Evolutionary conservation across 2,113 vertebrate genomes (phyloP), one percentile per base, ranked within the genome.

Genomic region (Tyto alba): DNA sequence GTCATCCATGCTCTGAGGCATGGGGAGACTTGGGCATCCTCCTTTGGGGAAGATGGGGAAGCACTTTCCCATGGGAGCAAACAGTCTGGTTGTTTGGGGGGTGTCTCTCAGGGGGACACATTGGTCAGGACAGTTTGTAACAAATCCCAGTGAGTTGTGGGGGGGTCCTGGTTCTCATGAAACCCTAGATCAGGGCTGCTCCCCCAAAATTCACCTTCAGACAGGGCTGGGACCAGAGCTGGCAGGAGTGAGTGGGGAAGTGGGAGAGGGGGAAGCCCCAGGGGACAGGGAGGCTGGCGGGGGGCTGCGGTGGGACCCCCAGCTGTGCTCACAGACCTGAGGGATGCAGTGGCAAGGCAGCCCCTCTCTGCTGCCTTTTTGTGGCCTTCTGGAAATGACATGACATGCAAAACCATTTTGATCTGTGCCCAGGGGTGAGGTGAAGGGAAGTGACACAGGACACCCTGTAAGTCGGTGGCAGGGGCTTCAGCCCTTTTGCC

Each of bases 1-100:
- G 36, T 10, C 19, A 7, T 34, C 16, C 3, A 2, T 57, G 68
- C 30, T 11, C n/a, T 5, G 4, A 7, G 23, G 11, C 4, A 7
- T 1, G 5, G 26, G 12, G 43, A 11, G 3, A 74, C 11, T 27
- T 4, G 11, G 26, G 21, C 21, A 41, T 41, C 53, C 5, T 7
- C 40, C 20, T 40, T n/a, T 4, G 0, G 6, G 60, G 73, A 38
- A 43, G 50, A 9, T 66, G 32, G 9, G 32, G 50, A 59, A 72
- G 45, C 2, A 13, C 16, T 59, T 66, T 78, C 16, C 27, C 67
- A 29, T 15, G 16, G 67, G 16, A 73, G 13, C 16, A 45, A 57
- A 17, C 52, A 67, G 43, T 38, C 13, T 66, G 38, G 29, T n/a
- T 79, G 43, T 14, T 15, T 26, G 17, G 13, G 34, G 19, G 40